phyloP scores from a whole-genome alignment of 2,113 vertebrate species.

The Plecturocebus donacophilus region DNA sequence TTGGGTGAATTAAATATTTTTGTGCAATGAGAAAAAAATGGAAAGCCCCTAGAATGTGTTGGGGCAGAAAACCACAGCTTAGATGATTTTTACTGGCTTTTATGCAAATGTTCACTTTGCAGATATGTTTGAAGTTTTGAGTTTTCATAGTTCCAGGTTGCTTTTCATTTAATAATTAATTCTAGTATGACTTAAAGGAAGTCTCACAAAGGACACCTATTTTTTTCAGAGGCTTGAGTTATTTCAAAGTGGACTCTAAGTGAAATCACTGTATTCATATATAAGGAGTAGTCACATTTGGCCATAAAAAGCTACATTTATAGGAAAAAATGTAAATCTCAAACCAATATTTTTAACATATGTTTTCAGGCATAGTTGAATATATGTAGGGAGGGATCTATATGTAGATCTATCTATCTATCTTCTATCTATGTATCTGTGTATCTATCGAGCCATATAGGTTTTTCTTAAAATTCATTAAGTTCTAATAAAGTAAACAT shows the following conservation, averaged over 20 bases:
- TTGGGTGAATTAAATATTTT: background rate
- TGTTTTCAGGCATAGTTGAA: background rate
- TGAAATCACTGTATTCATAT: background rate
- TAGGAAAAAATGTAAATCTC: background rate
- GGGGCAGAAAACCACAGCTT: background rate
- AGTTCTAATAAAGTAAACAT: background rate
- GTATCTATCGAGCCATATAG: background rate
- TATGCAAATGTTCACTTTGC: constrained; percentile 42
- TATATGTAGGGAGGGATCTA: background rate
- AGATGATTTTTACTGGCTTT: background rate
- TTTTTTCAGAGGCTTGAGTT: constrained; percentile 11
- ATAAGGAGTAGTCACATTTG: background rate
- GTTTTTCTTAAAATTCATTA: background rate
- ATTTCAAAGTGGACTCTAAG: constrained; percentile 27
- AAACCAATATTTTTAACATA: constrained; percentile 4
- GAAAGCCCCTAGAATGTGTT: background rate
- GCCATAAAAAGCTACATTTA: background rate
- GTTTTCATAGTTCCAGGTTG: background rate
- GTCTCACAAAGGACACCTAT: background rate
- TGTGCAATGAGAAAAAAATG: constrained; percentile 16
- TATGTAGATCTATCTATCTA: too few species aligned
- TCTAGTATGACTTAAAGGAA: constrained; percentile 2
- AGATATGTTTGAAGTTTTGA: constrained; percentile 46
- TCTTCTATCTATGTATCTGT: too few species aligned
- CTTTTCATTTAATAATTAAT: constrained; percentile 7